These are phyloP conservation scores for Emydocephalus ijimae DNA, from an alignment of 2,113 vertebrate genomes.

Conservation along the genomic window DNA sequence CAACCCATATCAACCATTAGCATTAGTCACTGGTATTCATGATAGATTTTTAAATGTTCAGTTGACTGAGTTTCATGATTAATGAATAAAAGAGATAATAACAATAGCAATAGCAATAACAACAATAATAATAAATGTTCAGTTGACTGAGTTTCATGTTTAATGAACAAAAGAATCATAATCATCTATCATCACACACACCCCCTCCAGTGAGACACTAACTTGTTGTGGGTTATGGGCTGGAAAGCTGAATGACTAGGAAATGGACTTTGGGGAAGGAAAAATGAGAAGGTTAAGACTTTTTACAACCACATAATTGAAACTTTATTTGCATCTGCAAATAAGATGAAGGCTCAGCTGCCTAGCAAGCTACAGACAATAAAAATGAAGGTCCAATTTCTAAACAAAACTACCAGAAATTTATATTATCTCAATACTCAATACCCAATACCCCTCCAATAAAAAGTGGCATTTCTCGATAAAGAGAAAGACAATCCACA, in stretches of 20 bases:
- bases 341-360: background rate
- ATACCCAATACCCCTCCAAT: background rate
- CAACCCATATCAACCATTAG: no score
- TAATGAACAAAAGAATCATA: no score
- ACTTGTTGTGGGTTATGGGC: no score
- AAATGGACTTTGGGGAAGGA: background rate
- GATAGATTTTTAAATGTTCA: no score
- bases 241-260: background rate
- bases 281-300: background rate
- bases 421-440: background rate
- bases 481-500: background rate
- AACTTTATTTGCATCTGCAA: background rate
- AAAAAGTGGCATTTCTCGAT: background rate
- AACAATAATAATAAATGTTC: no score
- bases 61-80: no score
- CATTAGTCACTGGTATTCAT: no score
- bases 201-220: no score
- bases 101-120: no score
- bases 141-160: no score
- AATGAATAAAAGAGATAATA: no score
- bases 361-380: background rate
- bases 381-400: background rate
- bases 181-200: no score
- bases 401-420: background rate
- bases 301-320: background rate